phyloP scores from a whole-genome alignment of 2,113 vertebrate species.

The Melozone crissalis region DNA sequence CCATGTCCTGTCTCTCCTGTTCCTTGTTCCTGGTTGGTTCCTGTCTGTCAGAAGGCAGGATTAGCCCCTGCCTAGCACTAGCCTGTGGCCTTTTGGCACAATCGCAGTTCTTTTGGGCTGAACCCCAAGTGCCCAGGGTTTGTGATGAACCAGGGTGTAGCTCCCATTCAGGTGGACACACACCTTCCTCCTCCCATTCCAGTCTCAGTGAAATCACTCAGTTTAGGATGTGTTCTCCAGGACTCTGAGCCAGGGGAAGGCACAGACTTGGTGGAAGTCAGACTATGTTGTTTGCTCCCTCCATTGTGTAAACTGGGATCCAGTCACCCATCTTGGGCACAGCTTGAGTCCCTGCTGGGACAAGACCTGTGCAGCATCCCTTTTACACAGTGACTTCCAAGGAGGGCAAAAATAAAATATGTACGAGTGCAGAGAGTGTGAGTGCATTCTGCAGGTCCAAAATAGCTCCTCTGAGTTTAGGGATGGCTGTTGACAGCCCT shows the following conservation, averaged over 20 bases:
- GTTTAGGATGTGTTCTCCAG: background rate
- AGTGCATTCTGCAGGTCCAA: background rate
- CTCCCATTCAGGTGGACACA: background rate
- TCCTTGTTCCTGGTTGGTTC: background rate
- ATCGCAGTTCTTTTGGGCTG: background rate
- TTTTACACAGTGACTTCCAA: background rate
- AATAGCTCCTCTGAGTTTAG: background rate
- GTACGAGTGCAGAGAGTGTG: background rate
- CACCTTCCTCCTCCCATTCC: background rate
- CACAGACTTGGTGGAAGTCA: background rate
- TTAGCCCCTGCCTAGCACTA: background rate
- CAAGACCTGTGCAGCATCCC: background rate
- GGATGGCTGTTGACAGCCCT: background rate
- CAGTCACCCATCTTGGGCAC: no score
- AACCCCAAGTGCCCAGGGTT: rapidly evolving
- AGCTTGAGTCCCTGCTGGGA: background rate
- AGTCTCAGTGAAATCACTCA: background rate
- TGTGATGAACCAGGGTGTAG: background rate
- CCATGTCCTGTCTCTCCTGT: background rate
- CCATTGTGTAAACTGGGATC: background rate
- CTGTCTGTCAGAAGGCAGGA: background rate
- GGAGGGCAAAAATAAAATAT: rapidly evolving
- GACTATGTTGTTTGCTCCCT: background rate
- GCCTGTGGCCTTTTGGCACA: background rate
- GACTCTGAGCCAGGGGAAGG: background rate